phyloP scores from a whole-genome alignment of 2,113 vertebrate species.

The Ammodramus savannarum region DNA sequence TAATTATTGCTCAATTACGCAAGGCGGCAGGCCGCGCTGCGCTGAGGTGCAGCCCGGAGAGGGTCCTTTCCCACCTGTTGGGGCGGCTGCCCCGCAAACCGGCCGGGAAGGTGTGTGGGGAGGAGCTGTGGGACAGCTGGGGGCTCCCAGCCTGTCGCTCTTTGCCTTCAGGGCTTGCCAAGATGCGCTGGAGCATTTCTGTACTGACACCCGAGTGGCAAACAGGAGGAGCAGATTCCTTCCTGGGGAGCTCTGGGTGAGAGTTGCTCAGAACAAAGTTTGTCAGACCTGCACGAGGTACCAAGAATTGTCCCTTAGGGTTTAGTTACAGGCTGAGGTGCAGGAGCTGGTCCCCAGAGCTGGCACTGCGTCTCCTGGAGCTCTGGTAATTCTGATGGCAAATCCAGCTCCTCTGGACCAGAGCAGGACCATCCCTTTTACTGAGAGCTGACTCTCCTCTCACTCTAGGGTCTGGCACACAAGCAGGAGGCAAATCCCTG shows the following conservation, averaged over 20 bases:
- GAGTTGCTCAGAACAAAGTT: background rate
- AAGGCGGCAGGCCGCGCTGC: background rate
- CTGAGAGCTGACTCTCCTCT: background rate
- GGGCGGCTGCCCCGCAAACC: background rate
- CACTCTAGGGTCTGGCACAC: background rate
- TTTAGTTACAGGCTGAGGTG: background rate
- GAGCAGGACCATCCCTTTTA: background rate
- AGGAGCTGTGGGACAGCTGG: background rate
- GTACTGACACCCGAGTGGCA: background rate
- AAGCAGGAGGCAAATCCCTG: background rate
- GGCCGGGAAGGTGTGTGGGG: background rate
- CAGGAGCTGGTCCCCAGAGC: background rate
- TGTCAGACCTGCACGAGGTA: background rate
- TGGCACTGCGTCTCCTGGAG: background rate
- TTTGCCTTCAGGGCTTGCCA: background rate
- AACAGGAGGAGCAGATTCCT: background rate
- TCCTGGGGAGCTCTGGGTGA: background rate
- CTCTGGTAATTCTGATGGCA: background rate
- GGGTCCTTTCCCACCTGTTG: conserved; percentile 11
- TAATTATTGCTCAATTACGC: background rate
- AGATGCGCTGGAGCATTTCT: background rate
- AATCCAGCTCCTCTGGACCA: background rate
- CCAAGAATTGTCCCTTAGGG: rapidly evolving
- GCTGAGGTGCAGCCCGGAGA: background rate
- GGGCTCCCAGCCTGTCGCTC: rapidly evolving